A percentile compares a stretch with the other conserved stretches of the same genome.
Conservation (phyloP, 2,888 invertebrate species). For the Ormia ochracea region DNA sequence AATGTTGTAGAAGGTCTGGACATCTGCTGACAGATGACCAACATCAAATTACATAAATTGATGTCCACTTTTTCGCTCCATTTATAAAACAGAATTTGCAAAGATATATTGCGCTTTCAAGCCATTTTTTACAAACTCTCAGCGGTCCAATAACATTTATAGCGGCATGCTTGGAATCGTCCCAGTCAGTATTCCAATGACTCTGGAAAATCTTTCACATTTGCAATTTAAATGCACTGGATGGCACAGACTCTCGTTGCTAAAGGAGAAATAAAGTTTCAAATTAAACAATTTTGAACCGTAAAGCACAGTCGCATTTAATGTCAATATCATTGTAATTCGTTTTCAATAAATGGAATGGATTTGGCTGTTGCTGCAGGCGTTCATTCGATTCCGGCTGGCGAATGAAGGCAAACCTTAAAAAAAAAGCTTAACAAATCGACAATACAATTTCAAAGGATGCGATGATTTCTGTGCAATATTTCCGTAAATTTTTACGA, state of each 20-base stretch:
- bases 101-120: too few relatives aligned
- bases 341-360: slow-evolving; percentile 47
- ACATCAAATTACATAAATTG: too few relatives aligned
- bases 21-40: too few relatives aligned
- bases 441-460: slow-evolving; percentile 33
- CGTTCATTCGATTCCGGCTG: slow-evolving; percentile 15
- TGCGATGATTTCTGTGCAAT: slow-evolving; percentile 5
- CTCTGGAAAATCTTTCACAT: neutral
- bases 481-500: too few relatives aligned
- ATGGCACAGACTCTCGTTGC: neutral
- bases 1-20: too few relatives aligned
- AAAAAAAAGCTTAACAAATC: slow-evolving; percentile 13
- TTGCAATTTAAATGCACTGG: neutral
- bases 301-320: slow-evolving; percentile 49
- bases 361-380: slow-evolving; percentile 10
- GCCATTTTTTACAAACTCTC: too few relatives aligned
- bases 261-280: neutral
- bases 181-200: too few relatives aligned
- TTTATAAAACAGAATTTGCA: too few relatives aligned
- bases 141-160: too few relatives aligned
- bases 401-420: neutral
- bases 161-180: too few relatives aligned
- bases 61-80: too few relatives aligned
- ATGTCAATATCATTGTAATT: slow-evolving; percentile 54
- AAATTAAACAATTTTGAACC: neutral